These are phyloP conservation scores for Cottus gobio DNA, from an alignment of 2,113 vertebrate genomes.

Conservation along the genomic window DNA sequence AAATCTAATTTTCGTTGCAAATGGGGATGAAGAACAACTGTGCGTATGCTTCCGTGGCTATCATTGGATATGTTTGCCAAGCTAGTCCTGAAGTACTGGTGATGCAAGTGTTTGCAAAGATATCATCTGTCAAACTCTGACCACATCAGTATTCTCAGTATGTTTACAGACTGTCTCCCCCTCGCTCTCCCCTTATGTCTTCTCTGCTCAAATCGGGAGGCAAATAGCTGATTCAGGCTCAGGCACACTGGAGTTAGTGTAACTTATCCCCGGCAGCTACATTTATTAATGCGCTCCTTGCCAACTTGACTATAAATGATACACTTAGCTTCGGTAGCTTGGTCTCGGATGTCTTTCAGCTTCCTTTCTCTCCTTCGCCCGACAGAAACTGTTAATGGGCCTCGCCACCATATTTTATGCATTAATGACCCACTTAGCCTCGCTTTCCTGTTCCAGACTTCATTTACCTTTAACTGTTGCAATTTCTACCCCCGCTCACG, in stretches of 20 bases:
- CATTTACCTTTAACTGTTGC: slow-evolving; percentile 59
- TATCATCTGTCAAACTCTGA: not conserved
- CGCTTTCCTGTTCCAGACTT: slow-evolving; percentile 54
- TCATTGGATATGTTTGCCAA: not conserved
- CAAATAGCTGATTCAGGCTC: slow-evolving; percentile 42
- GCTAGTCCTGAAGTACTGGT: not conserved
- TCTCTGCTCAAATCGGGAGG: slow-evolving; percentile 19
- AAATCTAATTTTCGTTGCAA: not conserved
- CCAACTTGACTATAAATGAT: slow-evolving; percentile 63
- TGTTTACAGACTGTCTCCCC: not conserved
- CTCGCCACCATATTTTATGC: slow-evolving; percentile 59
- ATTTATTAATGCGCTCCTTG: slow-evolving; percentile 57
- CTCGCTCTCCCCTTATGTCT: not conserved
- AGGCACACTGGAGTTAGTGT: slow-evolving; percentile 37
- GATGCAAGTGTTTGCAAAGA: slow-evolving; percentile 20
- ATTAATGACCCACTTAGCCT: slow-evolving; percentile 71
- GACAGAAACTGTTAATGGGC: slow-evolving; percentile 55
- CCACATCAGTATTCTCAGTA: too few species aligned
- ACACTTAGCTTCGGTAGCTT: slow-evolving; percentile 46
- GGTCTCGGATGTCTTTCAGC: slow-evolving; percentile 48
- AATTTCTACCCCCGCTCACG: slow-evolving; percentile 17
- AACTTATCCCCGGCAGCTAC: slow-evolving; percentile 48
- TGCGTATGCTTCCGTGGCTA: not conserved
- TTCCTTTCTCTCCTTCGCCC: slow-evolving; percentile 30
- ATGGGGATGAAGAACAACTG: not conserved